Evolutionary conservation across 2,888 invertebrate genomes (phyloP), one percentile per base, ranked within the genome.

Genomic region (Euphydryas editha): DNA sequence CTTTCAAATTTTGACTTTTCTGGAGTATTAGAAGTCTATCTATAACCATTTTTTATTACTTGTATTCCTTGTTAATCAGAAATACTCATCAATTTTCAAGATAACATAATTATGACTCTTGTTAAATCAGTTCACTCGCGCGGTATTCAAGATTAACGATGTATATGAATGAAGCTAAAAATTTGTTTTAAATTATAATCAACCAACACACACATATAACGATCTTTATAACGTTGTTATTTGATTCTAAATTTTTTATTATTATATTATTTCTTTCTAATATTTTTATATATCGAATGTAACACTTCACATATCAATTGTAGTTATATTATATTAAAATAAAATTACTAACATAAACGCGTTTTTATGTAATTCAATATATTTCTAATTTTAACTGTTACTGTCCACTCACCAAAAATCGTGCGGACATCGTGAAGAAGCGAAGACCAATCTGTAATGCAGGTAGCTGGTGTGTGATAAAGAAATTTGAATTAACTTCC

Each of bases 401-500:
- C 36, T 64, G 69, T 63, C 59, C 67, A 91, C 93, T 93, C 83
- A 93, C 94, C 93, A 93, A 81, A 82, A 93, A 79, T 78, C 87
- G 87, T 74, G 87, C 85, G 81, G 88, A 89, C 93, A 94, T 93
- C 76, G 73, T 85, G 82, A 76, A 76, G 76, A 76, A 80, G 76
- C 75, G 80, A 76, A 81, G 81, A 84, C 87, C 87, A 86, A 85
- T 73, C 89, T 82, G 87, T 78, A 78, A 78, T 78, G 78, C 87
- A 80, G 85, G 75, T 86, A 76, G 80, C 74, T 75, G 85, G 84
- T 88, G 80, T 90, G 85, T 92, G 91, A 88, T 90, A 90, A 90
- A 90, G 87, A 90, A 85, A 90, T 89, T 90, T 88, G 82, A 84
- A 88, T 86, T 85, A 88, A 90, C 87, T 90, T 88, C 89, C 91